Evolutionary conservation across 2,113 vertebrate genomes (phyloP).

Genomic region (Aplodontia rufa): DNA sequence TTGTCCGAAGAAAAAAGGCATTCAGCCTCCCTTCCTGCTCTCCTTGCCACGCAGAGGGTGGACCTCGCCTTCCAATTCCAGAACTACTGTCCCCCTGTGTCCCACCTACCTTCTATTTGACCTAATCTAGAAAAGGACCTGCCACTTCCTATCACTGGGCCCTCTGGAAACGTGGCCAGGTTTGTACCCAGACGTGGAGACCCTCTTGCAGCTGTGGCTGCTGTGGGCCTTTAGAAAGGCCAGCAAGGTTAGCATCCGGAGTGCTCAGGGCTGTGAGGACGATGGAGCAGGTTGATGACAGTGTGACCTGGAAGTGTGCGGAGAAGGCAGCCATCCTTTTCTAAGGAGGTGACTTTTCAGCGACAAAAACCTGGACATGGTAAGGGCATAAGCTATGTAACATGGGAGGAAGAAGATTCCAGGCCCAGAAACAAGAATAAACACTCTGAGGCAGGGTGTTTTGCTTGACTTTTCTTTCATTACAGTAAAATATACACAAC

Average conservation of each 20-base stretch:
- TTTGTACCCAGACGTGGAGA: background rate
- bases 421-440: background rate
- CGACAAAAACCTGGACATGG: background rate
- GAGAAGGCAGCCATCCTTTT: background rate
- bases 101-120: background rate
- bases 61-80: background rate
- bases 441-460: background rate
- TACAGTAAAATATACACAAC: background rate
- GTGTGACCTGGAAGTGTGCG: background rate
- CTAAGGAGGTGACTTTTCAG: background rate
- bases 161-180: background rate
- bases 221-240: background rate
- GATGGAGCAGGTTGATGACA: background rate
- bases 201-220: background rate
- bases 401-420: background rate
- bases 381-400: rapidly evolving
- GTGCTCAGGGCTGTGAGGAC: background rate
- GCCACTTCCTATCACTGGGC: background rate
- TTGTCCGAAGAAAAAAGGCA: background rate
- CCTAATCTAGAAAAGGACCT: background rate
- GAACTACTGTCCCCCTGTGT: background rate
- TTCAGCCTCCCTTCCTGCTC: background rate
- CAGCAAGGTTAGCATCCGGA: too few relatives aligned
- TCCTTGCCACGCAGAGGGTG: rapidly evolving
- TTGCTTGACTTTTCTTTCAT: background rate